Evolutionary conservation across 2,888 invertebrate species (phyloP).

Genomic region (Stenodema calcarata): DNA sequence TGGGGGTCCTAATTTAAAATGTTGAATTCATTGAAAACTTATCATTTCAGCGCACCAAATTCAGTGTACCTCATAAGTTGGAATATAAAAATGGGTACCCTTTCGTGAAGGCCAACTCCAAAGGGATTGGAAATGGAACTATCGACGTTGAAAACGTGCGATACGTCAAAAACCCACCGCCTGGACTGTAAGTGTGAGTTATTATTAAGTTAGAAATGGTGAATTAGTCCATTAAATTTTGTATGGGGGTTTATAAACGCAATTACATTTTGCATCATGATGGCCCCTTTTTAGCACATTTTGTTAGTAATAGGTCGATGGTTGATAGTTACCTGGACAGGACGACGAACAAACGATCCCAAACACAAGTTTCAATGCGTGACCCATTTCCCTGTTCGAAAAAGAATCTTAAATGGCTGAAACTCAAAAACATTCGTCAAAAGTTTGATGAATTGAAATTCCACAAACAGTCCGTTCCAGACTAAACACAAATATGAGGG

Average conservation of each 20-base stretch:
- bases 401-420: neutral
- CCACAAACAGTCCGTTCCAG: neutral
- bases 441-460: neutral
- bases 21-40: neutral
- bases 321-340: neutral
- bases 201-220: too few relatives aligned
- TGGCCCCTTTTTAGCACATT: too few relatives aligned
- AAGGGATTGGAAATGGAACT: conserved; percentile 69
- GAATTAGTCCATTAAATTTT: too few relatives aligned
- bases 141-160: conserved; percentile 70
- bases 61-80: conserved; percentile 70
- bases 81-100: conserved; percentile 73
- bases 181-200: conserved; percentile 61
- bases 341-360: neutral
- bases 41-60: conserved; percentile 63
- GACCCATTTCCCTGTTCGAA: neutral
- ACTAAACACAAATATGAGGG: neutral
- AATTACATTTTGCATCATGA: too few relatives aligned
- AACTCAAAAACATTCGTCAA: neutral
- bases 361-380: neutral
- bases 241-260: too few relatives aligned
- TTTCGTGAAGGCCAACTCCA: conserved; percentile 66
- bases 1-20: too few relatives aligned
- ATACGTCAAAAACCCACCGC: conserved; percentile 66
- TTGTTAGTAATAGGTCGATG: too few relatives aligned